Base-by-base conservation (phyloP, 1,140 invertebrate genomes). In the Acarapis woodi region DNA sequence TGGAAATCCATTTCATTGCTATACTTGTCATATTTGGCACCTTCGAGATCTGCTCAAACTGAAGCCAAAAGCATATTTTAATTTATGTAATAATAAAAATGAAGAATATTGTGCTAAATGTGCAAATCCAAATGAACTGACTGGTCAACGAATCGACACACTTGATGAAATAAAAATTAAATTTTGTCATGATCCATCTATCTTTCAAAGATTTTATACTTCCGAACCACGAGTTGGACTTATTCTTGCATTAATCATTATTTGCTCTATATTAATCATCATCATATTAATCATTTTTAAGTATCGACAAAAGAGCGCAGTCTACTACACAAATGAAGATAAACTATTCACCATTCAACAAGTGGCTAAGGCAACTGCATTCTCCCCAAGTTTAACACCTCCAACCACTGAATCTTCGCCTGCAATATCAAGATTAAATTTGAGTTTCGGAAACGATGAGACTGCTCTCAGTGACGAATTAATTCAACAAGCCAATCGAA, bases 301-400 rank as follows among this genome's bases (percentile, higher is more conserved):
- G 19, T 65, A 66, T 19, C 54, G 61, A 28, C 57, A 66, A 14
- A 66, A 70, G 42, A 62, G 67, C 0, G 68, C 68, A 8, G 64
- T 64, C 24, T 73, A 73, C 48, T 72, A 73, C 50, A 72, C 70
- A 0, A 62, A 70, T 48, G 70, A 71, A 50, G 67, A 68, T 43
- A 37, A 25, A 20, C 10, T 37, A 14, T 37, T 37, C 18, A 37
- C 36, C 23, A 35, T 35, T 15, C 34, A 35, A 35, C 21, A 25
- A 15, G 23, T 18, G 4, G 34, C 34, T 16, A 9, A 12, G 2
- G 23, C 22, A 10, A 24, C 23, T 14, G 32, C 32, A 8, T n/a
- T n/a, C n/a, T n/a, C n/a, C n/a, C n/a, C n/a, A n/a, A n/a, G n/a
- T n/a, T n/a, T n/a, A n/a, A 14, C 32, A 16, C 32, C 32, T 3